Percentiles rank a stretch among this genome's conserved stretches.
Evolutionary conservation across 37 sponge, comb jelly and placozoan genomes (phyloP).

Genomic region (Haliclona indistincta): DNA sequence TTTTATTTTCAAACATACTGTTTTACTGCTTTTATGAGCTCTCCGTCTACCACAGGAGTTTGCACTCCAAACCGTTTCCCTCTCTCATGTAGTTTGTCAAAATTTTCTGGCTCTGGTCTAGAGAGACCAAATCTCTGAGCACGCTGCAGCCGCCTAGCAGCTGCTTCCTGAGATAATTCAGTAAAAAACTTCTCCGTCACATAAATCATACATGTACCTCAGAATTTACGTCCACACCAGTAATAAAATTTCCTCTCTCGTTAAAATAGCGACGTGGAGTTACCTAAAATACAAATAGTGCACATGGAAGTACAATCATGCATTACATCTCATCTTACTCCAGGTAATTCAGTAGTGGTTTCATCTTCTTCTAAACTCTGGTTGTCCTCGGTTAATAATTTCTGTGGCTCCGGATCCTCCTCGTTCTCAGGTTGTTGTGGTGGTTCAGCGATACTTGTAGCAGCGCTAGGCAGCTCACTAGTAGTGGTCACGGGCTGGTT

Average conservation of each 20-base stretch:
- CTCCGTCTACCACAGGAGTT: background rate
- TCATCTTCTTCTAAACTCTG: no score
- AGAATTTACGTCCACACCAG: constrained; percentile 34
- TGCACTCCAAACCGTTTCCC: constrained; percentile 34
- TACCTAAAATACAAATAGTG: no score
- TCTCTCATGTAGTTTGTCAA: constrained; percentile 16
- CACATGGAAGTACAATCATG: no score
- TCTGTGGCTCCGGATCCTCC: no score
- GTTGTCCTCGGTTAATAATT: no score
- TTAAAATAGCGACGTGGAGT: no score
- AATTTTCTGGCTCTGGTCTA: background rate
- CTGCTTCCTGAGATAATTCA: constrained; percentile 8
- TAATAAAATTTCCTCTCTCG: constrained; percentile 20
- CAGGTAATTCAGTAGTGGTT: no score
- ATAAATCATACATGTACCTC: constrained; percentile 18
- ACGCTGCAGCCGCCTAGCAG: background rate
- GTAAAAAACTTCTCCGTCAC: background rate
- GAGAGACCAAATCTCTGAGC: constrained; percentile 14
- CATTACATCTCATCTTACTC: no score
- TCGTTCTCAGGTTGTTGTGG: no score
- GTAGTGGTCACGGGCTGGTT: no score
- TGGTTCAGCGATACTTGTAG: no score
- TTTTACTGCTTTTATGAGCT: constrained; percentile 5
- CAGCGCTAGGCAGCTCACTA: no score
- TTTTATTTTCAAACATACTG: constrained; percentile 1